Evolutionary conservation across 2,888 invertebrate species (phyloP), one percentile per base, ranked within the genome.

Genomic region (Rotaria sp.): DNA sequence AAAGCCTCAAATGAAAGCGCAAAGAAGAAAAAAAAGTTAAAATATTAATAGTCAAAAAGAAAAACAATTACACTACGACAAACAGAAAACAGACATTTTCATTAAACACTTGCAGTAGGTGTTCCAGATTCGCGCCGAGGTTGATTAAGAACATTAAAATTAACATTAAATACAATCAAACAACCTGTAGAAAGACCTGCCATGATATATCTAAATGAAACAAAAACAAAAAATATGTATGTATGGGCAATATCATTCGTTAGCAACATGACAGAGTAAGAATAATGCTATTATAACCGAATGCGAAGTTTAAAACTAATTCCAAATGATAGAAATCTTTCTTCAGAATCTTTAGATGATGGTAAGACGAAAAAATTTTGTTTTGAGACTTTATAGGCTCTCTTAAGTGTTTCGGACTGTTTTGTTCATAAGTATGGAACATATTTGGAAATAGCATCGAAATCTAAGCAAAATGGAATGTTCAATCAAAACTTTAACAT

Each of bases 121-220:
- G 80, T 41, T 45, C 45, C 26, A 45, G 41, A n/a, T 80, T 80
- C 80, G n/a, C 80, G 80, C 11, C 80, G 80, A 21, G 67, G 67
- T n/a, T 80, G 80, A 80, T n/a, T 52, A 38, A 86, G 55, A 35
- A 86, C 41, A 89, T 99, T 99, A 93, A 99, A 99, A 92, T 99
- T 98, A 91, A 99, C 97, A 93, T 99, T 97, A 93, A 98, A 98
- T 89, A 99, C 97, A 88, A 99, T 96, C 89, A 99, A 94, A 86
- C 98, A 97, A 86, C 99, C 99, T 89, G 97, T 96, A 87, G 97
- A 96, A 87, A 99, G 93, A 86, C 99, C 99, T 89, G 97, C 97
- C 90, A 99, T 93, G 89, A 99, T 93, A 93, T 97, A 98, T 92
- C 97, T 97, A 92, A n/a, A 92, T 92, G 88, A 88, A 88, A 89